These are phyloP conservation scores for Phallusia fumigata DNA, from an alignment of 23 tunicate species.

Conservation along the genomic window DNA sequence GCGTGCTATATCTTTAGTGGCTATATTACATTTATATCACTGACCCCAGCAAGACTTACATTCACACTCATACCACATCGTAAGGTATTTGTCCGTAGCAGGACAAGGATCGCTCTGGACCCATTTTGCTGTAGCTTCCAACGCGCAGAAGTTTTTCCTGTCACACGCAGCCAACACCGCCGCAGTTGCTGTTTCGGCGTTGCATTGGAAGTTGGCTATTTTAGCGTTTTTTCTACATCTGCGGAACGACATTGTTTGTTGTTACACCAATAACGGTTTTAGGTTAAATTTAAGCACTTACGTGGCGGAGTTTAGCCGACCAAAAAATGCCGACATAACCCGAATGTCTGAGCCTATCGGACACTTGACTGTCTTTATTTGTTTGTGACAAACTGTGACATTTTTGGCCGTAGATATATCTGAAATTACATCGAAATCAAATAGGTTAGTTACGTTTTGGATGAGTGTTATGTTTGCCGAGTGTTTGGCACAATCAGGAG, in stretches of 20 bases:
- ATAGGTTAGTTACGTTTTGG: too few relatives aligned
- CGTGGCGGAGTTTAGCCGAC: conserved; percentile 25
- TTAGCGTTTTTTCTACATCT: neutral
- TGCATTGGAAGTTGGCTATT: conserved; percentile 12
- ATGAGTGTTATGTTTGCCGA: too few relatives aligned
- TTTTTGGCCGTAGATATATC: neutral
- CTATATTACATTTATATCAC: too few relatives aligned
- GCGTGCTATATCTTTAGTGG: too few relatives aligned
- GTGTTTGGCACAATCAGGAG: too few relatives aligned
- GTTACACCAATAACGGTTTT: neutral
- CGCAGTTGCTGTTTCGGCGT: conserved; percentile 42
- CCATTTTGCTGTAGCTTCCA: conserved; percentile 30
- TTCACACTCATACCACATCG: conserved; percentile 37
- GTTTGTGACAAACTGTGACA: conserved; percentile 22
- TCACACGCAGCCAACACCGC: conserved; percentile 33
- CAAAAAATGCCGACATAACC: conserved; percentile 34
- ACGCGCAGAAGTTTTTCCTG: conserved; percentile 6
- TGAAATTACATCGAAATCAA: conserved; percentile 7
- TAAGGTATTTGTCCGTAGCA: conserved; percentile 39
- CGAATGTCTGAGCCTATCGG: conserved; percentile 32
- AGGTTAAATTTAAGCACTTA: neutral
- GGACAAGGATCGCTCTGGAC: conserved; percentile 41
- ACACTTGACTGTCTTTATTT: conserved; percentile 14
- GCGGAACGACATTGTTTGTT: neutral
- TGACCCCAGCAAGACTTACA: conserved; percentile 25